A percentile compares a stretch with the other conserved stretches of the same genome.
These are phyloP conservation scores for Hypotaenidia okinawae DNA, from an alignment of 2,797 vertebrate species.

Conservation along the genomic window DNA sequence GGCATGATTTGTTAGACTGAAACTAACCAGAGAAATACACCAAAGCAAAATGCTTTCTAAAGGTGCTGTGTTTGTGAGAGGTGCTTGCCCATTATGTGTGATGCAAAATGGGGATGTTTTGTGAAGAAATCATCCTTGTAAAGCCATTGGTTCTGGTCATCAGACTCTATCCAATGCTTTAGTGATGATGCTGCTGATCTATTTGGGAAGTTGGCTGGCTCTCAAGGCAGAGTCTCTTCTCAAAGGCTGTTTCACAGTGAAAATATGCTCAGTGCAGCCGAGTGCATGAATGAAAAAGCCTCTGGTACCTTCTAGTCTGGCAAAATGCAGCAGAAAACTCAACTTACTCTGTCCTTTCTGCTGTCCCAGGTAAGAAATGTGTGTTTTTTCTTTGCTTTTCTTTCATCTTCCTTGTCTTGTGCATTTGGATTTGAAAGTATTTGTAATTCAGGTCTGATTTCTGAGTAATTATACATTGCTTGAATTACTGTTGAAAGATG, in stretches of 20 bases:
- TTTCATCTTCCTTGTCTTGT: constrained; percentile 29
- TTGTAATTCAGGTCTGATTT: constrained; percentile 60
- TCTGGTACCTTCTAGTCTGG: constrained; percentile 87
- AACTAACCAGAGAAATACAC: constrained; percentile 57
- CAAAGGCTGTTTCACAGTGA: constrained; percentile 91
- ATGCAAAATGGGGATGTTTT: constrained; percentile 80
- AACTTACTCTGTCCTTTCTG: constrained; percentile 88
- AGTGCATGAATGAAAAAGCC: constrained; percentile 88
- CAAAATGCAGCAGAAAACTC: constrained; percentile 89
- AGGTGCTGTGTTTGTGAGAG: constrained; percentile 71
- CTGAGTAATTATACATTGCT: constrained; percentile 38
- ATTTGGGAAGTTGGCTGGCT: constrained; percentile 96
- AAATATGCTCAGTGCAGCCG: constrained; percentile 97
- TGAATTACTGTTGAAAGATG: constrained; percentile 57
- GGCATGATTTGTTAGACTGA: constrained; percentile 69
- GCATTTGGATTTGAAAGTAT: constrained; percentile 48
- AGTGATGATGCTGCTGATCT: constrained; percentile 95
- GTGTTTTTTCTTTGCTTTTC: constrained; percentile 31
- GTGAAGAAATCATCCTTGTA: constrained; percentile 89
- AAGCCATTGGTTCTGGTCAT: constrained; percentile 96
- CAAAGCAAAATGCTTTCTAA: constrained; percentile 55
- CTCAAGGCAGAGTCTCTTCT: constrained; percentile 88
- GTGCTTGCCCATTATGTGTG: constrained; percentile 73
- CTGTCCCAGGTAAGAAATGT: constrained; percentile 91
- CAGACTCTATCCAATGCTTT: constrained; percentile 89